phyloP scores from a whole-genome alignment of 1,140 invertebrate genomes.

The Laupala kohalensis region DNA sequence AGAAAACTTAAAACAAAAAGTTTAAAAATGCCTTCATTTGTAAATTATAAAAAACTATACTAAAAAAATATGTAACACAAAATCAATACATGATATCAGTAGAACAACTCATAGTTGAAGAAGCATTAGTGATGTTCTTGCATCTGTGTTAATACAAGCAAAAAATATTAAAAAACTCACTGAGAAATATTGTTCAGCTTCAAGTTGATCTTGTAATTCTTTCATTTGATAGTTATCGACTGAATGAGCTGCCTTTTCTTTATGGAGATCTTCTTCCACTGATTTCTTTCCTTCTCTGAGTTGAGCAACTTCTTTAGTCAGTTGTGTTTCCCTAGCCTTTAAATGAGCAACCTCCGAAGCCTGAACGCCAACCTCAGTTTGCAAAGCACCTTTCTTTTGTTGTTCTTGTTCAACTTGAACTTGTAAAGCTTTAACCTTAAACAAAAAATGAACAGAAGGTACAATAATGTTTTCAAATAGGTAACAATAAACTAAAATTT shows the following conservation, averaged over 20 bases:
- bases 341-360: constrained; percentile 56
- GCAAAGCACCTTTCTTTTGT: constrained; percentile 57
- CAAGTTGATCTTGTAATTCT: constrained; percentile 84
- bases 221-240: constrained; percentile 72
- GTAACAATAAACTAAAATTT: not conserved
- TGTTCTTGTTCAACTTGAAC: constrained; percentile 83
- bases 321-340: constrained; percentile 60
- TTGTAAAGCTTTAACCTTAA: constrained; percentile 53
- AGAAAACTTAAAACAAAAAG: no score
- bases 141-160: constrained; percentile 7
- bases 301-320: constrained; percentile 53
- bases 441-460: constrained; percentile 7
- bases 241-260: constrained; percentile 56
- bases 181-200: constrained; percentile 85
- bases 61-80: no score
- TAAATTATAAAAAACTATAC: no score
- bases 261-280: constrained; percentile 68
- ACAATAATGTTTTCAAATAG: not conserved
- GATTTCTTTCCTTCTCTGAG: constrained; percentile 54
- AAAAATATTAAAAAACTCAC: constrained; percentile 25
- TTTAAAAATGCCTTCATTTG: no score
- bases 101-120: no score
- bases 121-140: no score
- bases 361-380: constrained; percentile 56
- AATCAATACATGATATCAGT: no score